Evolutionary conservation across 1,140 invertebrate species (phyloP), one percentile per base, ranked within the genome.

Genomic region (Thaumatotibia leucotreta): DNA sequence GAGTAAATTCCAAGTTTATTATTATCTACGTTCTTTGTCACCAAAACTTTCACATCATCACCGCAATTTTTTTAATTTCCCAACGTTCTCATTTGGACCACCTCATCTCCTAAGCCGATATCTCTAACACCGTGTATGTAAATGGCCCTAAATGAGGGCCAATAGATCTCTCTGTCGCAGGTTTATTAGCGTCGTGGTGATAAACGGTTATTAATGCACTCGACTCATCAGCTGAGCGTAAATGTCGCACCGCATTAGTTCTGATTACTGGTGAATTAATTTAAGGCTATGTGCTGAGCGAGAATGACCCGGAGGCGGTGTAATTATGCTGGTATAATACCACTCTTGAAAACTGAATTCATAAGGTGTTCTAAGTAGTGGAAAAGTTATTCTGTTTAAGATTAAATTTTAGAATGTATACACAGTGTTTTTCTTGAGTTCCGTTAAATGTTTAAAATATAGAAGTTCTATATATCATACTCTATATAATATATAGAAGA

Each of bases 131-230:
- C 52, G 29, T 58, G 52, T 58, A 58, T 58, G 52, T 58, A 58
- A 64, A 39, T 64, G 33, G 39, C n/a, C 20, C 63, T 49, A 69
- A 74, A 67, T 73, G 63, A 65, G 64, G n/a, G 35, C 65, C 66
- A 63, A 76, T 75, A 78, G 70, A 74, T 73, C 61, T 67, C 69
- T 54, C 74, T 79, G 78, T 79, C 71, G 65, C 68, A 76, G 68
- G 68, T 75, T 68, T 74, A 82, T 79, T 77, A 80, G 70, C 70
- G 66, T 75, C 52, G 67, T 64, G 66, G 72, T 78, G 75, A 85
- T 83, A 78, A 80, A 85, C 78, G 70, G 74, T 78, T 77, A 83
- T 80, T 80, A 80, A 79, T 78, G 68, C 66, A 71, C 66, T 67
- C 71, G 68, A 67, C 45, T 66, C 70, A 78, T 76, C 73, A 73